A percentile compares a stretch with the other conserved stretches of the same genome.
Conservation (phyloP, 2,797 vertebrate species). For the Heteromormyrus szaboi region DNA sequence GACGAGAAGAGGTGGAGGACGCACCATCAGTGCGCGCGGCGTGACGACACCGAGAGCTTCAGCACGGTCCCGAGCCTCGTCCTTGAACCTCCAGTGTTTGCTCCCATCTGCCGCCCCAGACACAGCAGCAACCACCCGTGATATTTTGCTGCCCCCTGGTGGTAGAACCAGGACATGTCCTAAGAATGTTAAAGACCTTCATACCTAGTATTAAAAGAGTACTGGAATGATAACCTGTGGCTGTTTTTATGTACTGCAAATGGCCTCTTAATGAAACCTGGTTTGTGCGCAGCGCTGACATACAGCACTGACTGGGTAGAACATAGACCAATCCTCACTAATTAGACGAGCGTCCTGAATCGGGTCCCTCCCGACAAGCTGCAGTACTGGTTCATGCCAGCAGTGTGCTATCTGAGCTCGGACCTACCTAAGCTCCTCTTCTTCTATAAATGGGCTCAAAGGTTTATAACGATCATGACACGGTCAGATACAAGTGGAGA, state of each 20-base stretch:
- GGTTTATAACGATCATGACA: background rate
- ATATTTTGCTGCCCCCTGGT: slow-evolving; percentile 11
- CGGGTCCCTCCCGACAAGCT: background rate
- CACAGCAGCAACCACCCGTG: background rate
- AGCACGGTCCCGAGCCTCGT: background rate
- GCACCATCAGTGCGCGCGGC: too few species aligned
- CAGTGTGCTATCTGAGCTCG: slow-evolving; percentile 13
- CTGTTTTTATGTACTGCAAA: background rate
- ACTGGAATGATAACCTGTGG: background rate
- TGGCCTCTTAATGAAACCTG: background rate
- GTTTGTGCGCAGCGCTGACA: background rate
- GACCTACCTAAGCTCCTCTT: background rate
- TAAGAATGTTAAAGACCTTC: background rate
- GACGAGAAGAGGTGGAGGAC: background rate
- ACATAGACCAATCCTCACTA: background rate
- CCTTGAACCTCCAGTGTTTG: background rate
- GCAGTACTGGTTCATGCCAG: background rate
- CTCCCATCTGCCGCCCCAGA: background rate
- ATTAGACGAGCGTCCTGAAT: background rate
- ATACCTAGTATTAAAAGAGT: background rate
- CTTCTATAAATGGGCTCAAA: background rate
- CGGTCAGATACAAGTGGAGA: background rate
- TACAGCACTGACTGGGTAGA: background rate
- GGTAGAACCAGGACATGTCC: background rate
- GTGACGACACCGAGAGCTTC: background rate